Evolutionary conservation across 2,113 vertebrate genomes (phyloP), one percentile per base, ranked within the genome.

Genomic region (Apaloderma vittatum): DNA sequence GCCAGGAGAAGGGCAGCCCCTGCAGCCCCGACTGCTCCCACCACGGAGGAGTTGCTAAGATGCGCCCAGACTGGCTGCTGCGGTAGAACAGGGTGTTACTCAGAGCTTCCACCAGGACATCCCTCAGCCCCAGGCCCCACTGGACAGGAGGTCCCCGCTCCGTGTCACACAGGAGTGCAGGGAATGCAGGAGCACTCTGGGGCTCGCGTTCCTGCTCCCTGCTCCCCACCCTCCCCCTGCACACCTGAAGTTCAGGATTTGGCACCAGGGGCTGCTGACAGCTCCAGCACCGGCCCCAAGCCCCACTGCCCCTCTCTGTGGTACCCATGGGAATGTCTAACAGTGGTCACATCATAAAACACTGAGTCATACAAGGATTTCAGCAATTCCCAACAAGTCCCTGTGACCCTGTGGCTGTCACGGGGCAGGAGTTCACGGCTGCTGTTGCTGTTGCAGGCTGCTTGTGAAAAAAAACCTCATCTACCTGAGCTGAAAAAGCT

Each of bases 21-120:
- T 8, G 96, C 97, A 2, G 95, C 96, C 85, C 97, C 97, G 20
- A 96, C 94, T 10, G 96, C 95, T 34, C 98, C 97, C 93, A 97
- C 90, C 37, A 98, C 68, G 3, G 97, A 96, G 76, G 96, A 96
- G 90, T 86, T 89, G 97, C 96, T 93, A 80, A 95, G 88, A 55
- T 97, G 95, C 0, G 90, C 90, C 96, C 96, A 93, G 11, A 96
- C 51, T 10, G 95, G 93, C 88, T 97, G 97, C 97, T 97, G 97
- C 0, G 70, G 92, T 81, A 86, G 95, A 98, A 97, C 57, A 87
- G 10, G 9, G 52, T 59, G 75, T 93, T 95, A 96, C 92, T 62
- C 14, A 23, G 73, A 58, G 90, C 86, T 40, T 46, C 68, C 63
- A 1, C 2, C 1, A 0, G 43, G 40, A 14, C 24, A 77, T 0